A percentile compares a stretch with the other conserved stretches of the same genome.
Conservation (phyloP, 2,113 vertebrate genomes). For the Accipiter virgatus region DNA sequence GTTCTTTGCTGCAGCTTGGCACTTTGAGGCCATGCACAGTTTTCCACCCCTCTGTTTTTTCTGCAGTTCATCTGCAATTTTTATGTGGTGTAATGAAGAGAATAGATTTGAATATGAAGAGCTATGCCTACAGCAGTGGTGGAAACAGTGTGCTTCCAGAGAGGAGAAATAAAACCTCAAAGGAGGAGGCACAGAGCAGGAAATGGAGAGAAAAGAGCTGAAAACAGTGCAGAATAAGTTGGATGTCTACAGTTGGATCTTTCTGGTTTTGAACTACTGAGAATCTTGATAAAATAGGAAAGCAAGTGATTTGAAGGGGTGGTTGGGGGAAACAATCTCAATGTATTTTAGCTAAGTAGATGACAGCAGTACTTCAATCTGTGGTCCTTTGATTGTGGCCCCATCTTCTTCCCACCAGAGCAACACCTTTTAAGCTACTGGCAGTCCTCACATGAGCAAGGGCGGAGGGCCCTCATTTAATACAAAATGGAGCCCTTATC, state of each 20-base stretch:
- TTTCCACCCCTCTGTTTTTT: neutral
- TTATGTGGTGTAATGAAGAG: neutral
- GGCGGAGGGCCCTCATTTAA: neutral
- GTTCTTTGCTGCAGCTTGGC: neutral
- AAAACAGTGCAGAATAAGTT: neutral
- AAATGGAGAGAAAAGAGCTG: neutral
- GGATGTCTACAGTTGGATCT: neutral
- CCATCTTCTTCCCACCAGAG: neutral
- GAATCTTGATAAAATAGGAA: neutral
- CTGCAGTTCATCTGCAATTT: neutral
- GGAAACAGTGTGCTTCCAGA: neutral
- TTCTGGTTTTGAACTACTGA: neutral
- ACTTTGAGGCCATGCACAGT: slow-evolving; percentile 1
- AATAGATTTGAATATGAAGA: neutral
- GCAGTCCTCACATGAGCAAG: neutral
- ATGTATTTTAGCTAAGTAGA: neutral
- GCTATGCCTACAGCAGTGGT: neutral
- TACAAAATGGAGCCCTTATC: neutral
- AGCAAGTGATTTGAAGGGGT: neutral
- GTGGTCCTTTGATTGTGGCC: neutral
- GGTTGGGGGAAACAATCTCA: neutral
- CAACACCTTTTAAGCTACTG: neutral
- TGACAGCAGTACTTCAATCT: neutral
- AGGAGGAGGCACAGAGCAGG: neutral
- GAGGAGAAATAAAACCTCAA: neutral